These are phyloP conservation scores for Astropecten irregularis DNA, from an alignment of 53 echinoderm and acorn worm species.

Conservation along the genomic window DNA sequence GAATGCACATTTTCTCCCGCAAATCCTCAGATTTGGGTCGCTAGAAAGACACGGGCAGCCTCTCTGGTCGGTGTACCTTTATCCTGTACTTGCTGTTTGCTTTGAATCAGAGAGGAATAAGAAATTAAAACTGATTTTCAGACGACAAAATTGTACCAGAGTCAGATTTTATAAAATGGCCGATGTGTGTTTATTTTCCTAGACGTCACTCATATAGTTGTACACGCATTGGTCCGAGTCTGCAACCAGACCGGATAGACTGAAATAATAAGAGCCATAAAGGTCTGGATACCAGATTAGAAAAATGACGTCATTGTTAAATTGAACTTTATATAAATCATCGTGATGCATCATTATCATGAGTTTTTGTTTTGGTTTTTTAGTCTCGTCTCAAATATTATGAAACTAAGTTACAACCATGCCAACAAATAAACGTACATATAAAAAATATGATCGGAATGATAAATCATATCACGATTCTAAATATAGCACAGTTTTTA, in stretches of 20 bases:
- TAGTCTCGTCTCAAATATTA: too few species aligned
- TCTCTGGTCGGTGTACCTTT: not conserved
- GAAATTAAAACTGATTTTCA: too few species aligned
- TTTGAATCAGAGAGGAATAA: not conserved
- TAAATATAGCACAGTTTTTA: too few species aligned
- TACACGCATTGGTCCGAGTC: not conserved
- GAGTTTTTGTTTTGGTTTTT: too few species aligned
- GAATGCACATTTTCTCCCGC: constrained; percentile 33
- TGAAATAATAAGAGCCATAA: too few species aligned
- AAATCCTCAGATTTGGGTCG: not conserved
- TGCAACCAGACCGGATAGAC: not conserved
- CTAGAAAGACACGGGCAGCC: not conserved
- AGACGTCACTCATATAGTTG: not conserved
- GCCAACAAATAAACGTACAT: too few species aligned
- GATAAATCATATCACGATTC: too few species aligned
- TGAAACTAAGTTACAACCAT: too few species aligned
- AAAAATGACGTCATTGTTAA: constrained; percentile 12
- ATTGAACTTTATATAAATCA: too few species aligned
- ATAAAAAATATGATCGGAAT: too few species aligned
- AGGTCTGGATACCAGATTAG: too few species aligned
- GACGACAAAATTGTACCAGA: too few species aligned
- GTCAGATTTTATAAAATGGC: constrained; percentile 15
- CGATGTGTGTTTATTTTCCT: constrained; percentile 1
- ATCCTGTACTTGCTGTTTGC: not conserved
- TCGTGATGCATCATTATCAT: not conserved